Evolutionary conservation across 2,113 vertebrate genomes (phyloP).

Genomic region (Puffinus mauretanicus): DNA sequence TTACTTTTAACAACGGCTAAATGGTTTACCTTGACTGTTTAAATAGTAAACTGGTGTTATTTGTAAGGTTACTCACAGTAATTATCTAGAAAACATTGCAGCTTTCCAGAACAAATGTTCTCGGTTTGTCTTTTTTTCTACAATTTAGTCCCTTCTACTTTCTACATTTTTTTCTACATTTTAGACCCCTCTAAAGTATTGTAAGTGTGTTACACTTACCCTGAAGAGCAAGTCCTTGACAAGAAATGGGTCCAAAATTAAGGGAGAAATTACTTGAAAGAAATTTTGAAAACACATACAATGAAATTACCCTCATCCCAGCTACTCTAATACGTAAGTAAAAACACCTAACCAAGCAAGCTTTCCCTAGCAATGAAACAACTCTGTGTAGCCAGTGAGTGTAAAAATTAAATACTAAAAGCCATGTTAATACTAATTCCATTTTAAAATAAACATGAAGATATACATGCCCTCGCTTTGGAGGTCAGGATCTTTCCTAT

Average conservation of each 20-base stretch:
- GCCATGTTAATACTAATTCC: background rate
- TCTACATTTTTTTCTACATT: background rate
- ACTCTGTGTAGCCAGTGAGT: background rate
- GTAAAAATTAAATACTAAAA: background rate
- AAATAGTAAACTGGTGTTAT: background rate
- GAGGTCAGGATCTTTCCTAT: background rate
- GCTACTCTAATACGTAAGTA: background rate
- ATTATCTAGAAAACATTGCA: background rate
- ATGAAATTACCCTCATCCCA: background rate
- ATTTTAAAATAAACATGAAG: background rate
- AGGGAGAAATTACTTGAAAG: background rate
- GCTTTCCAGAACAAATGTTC: background rate
- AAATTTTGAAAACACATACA: background rate
- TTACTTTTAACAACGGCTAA: conserved; percentile 2
- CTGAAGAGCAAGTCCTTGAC: background rate
- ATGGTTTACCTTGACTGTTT: background rate
- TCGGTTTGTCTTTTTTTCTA: background rate
- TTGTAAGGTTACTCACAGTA: background rate
- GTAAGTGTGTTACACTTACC: background rate
- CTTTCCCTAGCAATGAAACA: background rate
- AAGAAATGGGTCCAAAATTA: background rate
- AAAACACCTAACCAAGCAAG: background rate
- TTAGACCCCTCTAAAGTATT: background rate
- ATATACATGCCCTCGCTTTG: background rate
- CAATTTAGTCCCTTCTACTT: background rate